Evolutionary conservation across 2,888 invertebrate species (phyloP).

Genomic region (Periphyllus acericola): DNA sequence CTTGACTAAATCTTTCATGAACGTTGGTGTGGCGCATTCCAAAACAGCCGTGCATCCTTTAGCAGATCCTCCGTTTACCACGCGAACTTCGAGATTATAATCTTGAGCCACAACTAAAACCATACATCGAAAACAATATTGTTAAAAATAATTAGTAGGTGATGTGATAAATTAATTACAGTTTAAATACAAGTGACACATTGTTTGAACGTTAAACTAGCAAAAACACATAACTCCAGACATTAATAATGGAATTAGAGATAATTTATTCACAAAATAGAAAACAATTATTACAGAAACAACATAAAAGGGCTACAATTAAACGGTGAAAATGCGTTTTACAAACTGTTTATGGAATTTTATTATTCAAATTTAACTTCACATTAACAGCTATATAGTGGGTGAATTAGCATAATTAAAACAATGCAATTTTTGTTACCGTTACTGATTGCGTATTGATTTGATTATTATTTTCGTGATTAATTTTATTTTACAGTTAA

Average conservation of each 20-base stretch:
- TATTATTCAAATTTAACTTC: not conserved
- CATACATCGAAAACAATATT: not conserved
- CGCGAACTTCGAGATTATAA: conserved; percentile 79
- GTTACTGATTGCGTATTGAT: not conserved
- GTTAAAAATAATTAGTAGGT: not conserved
- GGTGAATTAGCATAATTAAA: not conserved
- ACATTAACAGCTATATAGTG: not conserved
- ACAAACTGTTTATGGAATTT: not conserved
- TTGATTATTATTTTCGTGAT: not conserved
- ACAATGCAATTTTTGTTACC: no score
- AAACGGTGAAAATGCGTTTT: not conserved
- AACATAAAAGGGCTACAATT: no score
- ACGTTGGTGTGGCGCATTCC: conserved; percentile 78
- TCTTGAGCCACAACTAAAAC: conserved; percentile 79
- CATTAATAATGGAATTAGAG: not conserved
- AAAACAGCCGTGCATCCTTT: conserved; percentile 79
- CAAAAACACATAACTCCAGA: not conserved
- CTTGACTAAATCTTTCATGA: conserved; percentile 79
- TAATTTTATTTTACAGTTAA: not conserved
- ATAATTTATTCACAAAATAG: not conserved
- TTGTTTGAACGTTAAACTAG: not conserved
- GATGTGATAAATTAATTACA: not conserved
- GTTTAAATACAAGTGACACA: not conserved
- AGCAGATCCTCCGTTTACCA: conserved; percentile 73
- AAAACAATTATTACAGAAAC: not conserved